Evolutionary conservation across 2,797 vertebrate species (phyloP).

Genomic region (Peromyscus melanophrys): DNA sequence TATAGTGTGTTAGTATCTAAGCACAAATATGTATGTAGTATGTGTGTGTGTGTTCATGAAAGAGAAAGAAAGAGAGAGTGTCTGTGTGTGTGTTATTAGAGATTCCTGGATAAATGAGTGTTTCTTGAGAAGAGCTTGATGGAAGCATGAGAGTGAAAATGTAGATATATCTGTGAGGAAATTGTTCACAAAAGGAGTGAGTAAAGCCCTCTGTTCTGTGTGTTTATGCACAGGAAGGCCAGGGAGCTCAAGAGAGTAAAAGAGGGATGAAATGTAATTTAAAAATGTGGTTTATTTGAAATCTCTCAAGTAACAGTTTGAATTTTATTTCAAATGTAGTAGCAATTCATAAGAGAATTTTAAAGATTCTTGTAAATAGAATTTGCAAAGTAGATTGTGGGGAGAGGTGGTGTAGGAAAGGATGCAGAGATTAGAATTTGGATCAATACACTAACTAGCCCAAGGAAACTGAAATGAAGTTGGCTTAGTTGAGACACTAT

Average conservation of each 20-base stretch:
- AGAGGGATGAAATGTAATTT: background rate
- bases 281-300: background rate
- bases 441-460: background rate
- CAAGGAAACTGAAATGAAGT: background rate
- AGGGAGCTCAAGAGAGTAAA: background rate
- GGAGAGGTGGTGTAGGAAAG: background rate
- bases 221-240: background rate
- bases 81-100: no score
- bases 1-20: background rate
- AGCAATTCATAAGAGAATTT: background rate
- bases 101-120: background rate
- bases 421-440: background rate
- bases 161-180: background rate
- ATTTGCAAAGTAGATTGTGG: background rate
- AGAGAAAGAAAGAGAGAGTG: background rate
- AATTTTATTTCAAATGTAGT: background rate
- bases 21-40: background rate
- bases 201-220: background rate
- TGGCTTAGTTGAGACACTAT: background rate
- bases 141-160: background rate
- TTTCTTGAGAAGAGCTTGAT: slow-evolving; percentile 16
- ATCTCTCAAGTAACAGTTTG: background rate
- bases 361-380: background rate
- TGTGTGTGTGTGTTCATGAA: background rate
- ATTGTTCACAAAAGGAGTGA: background rate